phyloP scores from a whole-genome alignment of 2,113 vertebrate species.

The Lophotis ruficrista region DNA sequence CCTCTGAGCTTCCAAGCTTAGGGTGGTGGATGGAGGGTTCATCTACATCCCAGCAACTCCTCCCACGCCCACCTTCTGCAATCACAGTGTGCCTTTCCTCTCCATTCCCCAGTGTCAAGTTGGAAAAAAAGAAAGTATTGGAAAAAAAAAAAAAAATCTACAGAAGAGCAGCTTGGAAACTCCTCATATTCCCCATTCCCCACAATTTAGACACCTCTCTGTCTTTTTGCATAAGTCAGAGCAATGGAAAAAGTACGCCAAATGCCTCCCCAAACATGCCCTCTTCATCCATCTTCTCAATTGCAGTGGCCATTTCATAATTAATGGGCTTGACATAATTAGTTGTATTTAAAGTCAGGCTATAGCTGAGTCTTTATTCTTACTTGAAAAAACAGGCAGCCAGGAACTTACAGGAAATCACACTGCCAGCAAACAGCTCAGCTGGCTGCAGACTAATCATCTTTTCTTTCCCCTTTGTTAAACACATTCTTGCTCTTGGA shows the following conservation, averaged over 20 bases:
- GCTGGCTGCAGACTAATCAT: constrained; percentile 23
- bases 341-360: neutral
- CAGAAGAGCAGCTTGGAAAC: neutral
- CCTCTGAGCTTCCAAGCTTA: neutral
- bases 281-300: constrained; percentile 8
- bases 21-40: neutral
- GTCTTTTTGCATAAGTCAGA: neutral
- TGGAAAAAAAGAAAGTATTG: neutral
- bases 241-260: neutral
- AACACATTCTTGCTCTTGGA: constrained; percentile 44
- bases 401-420: neutral
- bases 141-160: neutral
- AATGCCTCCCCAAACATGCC: neutral
- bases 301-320: neutral
- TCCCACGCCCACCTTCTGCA: no score
- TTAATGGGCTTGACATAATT: constrained; percentile 20
- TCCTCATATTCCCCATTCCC: neutral
- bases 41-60: neutral
- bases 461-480: constrained; percentile 19
- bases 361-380: neutral
- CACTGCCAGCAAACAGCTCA: constrained; percentile 1
- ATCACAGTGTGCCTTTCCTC: neutral
- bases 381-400: neutral
- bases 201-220: neutral
- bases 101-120: rapidly evolving